A percentile compares a stretch with the other conserved stretches of the same genome.
Evolutionary conservation across 2,797 vertebrate genomes (phyloP).

Genomic region (Mormyrus proboscirostris): DNA sequence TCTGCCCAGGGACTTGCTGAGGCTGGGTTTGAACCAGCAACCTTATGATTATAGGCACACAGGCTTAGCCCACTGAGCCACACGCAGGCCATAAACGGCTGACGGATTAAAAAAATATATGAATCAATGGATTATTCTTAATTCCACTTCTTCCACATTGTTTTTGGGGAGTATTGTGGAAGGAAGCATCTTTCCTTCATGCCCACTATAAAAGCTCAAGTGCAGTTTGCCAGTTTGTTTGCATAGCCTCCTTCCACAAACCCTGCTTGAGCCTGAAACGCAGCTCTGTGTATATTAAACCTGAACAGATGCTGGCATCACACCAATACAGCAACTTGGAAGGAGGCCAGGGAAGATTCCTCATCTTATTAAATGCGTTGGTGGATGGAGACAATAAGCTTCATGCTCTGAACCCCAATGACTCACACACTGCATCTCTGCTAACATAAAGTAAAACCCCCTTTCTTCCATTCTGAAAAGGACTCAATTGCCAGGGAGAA

Average conservation of each 20-base stretch:
- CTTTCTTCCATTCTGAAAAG: background rate
- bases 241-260: background rate
- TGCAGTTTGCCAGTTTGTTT: background rate
- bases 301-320: background rate
- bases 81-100: background rate
- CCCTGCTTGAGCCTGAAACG: background rate
- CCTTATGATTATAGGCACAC: no score
- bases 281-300: background rate
- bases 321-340: background rate
- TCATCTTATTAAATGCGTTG: background rate
- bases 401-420: background rate
- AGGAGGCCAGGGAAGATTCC: background rate
- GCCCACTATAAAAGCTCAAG: background rate
- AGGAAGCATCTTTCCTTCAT: background rate
- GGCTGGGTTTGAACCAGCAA: no score
- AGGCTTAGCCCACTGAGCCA: no score
- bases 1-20: no score
- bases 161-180: background rate
- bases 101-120: background rate
- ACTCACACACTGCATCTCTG: background rate
- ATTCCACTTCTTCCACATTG: background rate
- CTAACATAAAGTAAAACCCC: background rate
- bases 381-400: background rate
- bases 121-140: background rate
- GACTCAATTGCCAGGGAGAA: background rate